Evolutionary conservation across 1,140 invertebrate species (phyloP).

Genomic region (Ceratitis capitata): DNA sequence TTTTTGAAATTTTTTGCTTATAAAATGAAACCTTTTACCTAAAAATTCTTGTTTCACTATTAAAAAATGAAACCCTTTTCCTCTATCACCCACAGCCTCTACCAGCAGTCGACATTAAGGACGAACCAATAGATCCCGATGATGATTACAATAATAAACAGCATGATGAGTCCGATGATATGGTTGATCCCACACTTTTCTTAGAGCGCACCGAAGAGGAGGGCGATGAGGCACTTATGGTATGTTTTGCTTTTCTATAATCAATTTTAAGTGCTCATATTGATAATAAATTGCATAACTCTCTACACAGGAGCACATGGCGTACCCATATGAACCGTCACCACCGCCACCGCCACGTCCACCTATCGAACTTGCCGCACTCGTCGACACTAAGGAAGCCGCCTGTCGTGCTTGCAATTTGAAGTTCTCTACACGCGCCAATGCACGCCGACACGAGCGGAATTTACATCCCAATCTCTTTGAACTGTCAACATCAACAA

Average conservation of each 20-base stretch:
- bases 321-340: not conserved
- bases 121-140: slow-evolving; percentile 61
- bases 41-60: too few relatives aligned
- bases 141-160: slow-evolving; percentile 51
- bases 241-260: slow-evolving; percentile 40
- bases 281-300: not conserved
- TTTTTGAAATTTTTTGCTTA: too few relatives aligned
- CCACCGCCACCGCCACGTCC: slow-evolving; percentile 43
- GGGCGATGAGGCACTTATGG: slow-evolving; percentile 57
- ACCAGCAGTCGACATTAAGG: slow-evolving; percentile 61
- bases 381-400: slow-evolving; percentile 58
- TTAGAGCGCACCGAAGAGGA: slow-evolving; percentile 61
- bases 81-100: slow-evolving; percentile 50
- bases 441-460: slow-evolving; percentile 63
- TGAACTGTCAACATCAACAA: slow-evolving; percentile 56
- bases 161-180: slow-evolving; percentile 60
- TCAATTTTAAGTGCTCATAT: too few relatives aligned
- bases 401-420: slow-evolving; percentile 61
- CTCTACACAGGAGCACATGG: slow-evolving; percentile 10
- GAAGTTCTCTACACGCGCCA: slow-evolving; percentile 63
- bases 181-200: slow-evolving; percentile 63
- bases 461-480: slow-evolving; percentile 64
- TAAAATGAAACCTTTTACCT: too few relatives aligned
- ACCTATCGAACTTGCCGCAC: slow-evolving; percentile 54
- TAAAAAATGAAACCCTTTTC: too few relatives aligned